Evolutionary conservation across 2,888 invertebrate genomes (phyloP).

Genomic region (Trimorus sp.): DNA sequence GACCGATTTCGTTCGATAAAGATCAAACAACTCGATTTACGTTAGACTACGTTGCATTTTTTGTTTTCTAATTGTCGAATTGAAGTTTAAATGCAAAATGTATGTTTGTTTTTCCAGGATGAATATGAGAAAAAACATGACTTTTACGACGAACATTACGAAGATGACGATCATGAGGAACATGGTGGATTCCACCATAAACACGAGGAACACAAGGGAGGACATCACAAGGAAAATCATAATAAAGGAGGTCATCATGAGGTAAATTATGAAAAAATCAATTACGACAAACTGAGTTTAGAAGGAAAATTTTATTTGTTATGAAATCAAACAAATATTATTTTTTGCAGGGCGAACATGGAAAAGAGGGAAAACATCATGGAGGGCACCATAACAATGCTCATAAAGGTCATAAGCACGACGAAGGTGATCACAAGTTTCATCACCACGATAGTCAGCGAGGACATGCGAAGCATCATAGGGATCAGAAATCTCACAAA

Average conservation of each 20-base stretch:
- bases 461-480: constrained; percentile 81
- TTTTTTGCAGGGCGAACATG: constrained; percentile 81
- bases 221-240: constrained; percentile 83
- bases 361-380: constrained; percentile 83
- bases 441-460: constrained; percentile 81
- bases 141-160: constrained; percentile 89
- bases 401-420: constrained; percentile 83
- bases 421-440: constrained; percentile 84
- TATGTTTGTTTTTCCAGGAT: constrained; percentile 80
- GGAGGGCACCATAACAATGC: constrained; percentile 83
- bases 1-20: too few relatives aligned
- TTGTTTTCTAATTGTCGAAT: background rate
- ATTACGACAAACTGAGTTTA: too few relatives aligned
- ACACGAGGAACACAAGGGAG: constrained; percentile 83
- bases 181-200: constrained; percentile 85
- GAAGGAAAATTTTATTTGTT: background rate
- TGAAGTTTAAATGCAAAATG: background rate
- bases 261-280: constrained; percentile 69
- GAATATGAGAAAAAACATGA: constrained; percentile 89
- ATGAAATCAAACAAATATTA: background rate
- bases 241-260: constrained; percentile 77
- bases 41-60: too few relatives aligned
- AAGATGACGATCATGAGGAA: constrained; percentile 86
- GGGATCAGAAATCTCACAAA: constrained; percentile 83
- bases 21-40: too few relatives aligned